Percentiles rank a stretch among this genome's conserved stretches.
Conservation (phyloP, 2,888 invertebrate genomes). For the Agonopterix alstromeriana region DNA sequence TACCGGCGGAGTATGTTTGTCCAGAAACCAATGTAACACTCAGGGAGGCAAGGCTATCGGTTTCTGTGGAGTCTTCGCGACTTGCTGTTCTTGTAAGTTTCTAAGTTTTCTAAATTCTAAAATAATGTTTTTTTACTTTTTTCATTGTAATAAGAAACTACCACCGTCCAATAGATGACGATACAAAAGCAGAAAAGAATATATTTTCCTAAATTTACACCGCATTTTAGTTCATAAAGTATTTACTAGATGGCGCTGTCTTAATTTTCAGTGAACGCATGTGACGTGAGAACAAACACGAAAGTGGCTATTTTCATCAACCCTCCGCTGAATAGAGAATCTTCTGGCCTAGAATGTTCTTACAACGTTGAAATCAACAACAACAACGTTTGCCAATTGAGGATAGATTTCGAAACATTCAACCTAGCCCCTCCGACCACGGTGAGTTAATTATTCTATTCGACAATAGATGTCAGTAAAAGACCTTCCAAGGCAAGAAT, state of each 20-base stretch:
- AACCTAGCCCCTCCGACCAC: conserved; percentile 67
- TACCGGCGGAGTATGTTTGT: conserved; percentile 67
- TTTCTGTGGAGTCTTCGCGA: conserved; percentile 68
- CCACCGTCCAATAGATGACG: no score
- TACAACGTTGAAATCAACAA: conserved; percentile 77
- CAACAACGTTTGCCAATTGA: conserved; percentile 77
- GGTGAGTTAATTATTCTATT: conserved; percentile 29
- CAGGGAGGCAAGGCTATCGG: conserved; percentile 72
- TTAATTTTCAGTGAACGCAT: conserved; percentile 56
- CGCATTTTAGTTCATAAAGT: no score
- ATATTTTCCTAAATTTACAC: no score
- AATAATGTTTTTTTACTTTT: not conserved
- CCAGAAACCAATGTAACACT: conserved; percentile 71
- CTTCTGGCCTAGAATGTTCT: conserved; percentile 65
- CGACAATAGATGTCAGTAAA: not conserved
- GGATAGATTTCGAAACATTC: conserved; percentile 77
- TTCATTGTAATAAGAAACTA: no score
- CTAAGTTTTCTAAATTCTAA: not conserved
- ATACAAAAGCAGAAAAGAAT: no score
- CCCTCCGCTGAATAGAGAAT: conserved; percentile 55
- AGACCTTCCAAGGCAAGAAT: not conserved
- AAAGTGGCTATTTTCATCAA: conserved; percentile 68
- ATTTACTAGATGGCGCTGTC: conserved; percentile 17
- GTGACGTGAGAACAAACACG: conserved; percentile 58
- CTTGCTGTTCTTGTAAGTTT: conserved; percentile 66